These are phyloP conservation scores for Dichetophora obliterata DNA, from an alignment of 2,888 invertebrate species.

Conservation along the genomic window DNA sequence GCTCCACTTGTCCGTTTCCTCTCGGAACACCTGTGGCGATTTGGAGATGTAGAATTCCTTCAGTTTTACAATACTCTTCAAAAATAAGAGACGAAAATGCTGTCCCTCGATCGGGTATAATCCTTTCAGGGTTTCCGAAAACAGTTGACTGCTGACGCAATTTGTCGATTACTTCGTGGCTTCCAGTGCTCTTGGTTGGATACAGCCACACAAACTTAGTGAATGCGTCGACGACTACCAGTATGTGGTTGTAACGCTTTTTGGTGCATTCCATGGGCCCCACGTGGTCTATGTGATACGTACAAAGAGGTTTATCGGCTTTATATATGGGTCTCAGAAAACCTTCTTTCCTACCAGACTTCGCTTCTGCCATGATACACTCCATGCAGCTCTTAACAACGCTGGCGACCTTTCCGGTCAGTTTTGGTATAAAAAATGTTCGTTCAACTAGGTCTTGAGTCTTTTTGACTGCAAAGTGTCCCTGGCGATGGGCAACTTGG, in stretches of 20 bases:
- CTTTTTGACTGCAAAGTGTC: neutral
- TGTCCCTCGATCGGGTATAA: conserved; percentile 43
- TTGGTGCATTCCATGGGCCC: conserved; percentile 58
- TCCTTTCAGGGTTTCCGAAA: conserved; percentile 34
- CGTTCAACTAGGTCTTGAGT: neutral
- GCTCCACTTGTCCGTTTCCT: conserved; percentile 63
- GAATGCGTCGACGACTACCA: conserved; percentile 56
- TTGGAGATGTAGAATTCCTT: conserved; percentile 55
- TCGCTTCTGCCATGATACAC: conserved; percentile 31
- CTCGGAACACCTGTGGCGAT: conserved; percentile 56
- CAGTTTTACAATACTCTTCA: conserved; percentile 56
- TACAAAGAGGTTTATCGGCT: conserved; percentile 52
- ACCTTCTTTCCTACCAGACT: conserved; percentile 36
- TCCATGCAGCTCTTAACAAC: conserved; percentile 11
- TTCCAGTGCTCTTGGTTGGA: conserved; percentile 54
- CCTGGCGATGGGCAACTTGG: neutral
- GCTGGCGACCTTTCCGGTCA: neutral
- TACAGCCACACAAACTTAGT: conserved; percentile 63
- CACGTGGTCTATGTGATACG: conserved; percentile 62
- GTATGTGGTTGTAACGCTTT: conserved; percentile 60
- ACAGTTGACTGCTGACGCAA: neutral
- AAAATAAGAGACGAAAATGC: conserved; percentile 63
- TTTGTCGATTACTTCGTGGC: conserved; percentile 32
- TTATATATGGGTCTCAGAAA: conserved; percentile 29
- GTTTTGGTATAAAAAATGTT: neutral